Base-by-base conservation (phyloP, 1,140 invertebrate genomes). In the Saccostrea glomerata region DNA sequence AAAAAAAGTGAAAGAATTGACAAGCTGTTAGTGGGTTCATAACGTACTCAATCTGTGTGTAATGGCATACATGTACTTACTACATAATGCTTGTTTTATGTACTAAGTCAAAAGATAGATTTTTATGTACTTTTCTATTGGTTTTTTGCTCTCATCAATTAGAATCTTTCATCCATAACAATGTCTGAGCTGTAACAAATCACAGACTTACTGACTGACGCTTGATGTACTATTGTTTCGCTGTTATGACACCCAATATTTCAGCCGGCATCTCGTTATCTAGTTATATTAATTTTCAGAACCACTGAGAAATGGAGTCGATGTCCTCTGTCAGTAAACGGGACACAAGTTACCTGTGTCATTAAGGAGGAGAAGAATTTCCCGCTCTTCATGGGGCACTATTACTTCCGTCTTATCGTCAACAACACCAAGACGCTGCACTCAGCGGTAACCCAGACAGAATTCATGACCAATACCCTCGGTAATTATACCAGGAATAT, bases 391-490 rank as follows among this genome's bases (percentile, higher is more conserved):
- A 77, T 77, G 23, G 70, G 70, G 9, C 70, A 77, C 12, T 77
- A 77, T 17, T 77, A 77, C 30, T 77, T 77, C 25, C 23, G 12
- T 30, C 70, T 77, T 3, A 36, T 30, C 12, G 70, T 77, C 25
- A 77, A 77, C 70, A 77, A 77, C 25, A 77, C 70, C 6, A 77
- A 77, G 70, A 77, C 70, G 23, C 70, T 77, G 4, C 25, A 77
- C 25, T 77, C 70, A 15, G 70, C 15, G 0, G n/a, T 7, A 20
- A 63, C 17, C 17, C 6, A 17, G 5, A 20, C 58, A 0, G 58
- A 63, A n/a, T 63, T 63, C 58, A 17, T 20, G 17, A 63, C 58
- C 58, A 63, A 63, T n/a, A 20, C 58, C 17, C 6, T 63, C 58
- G 58, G 58, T 63, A 63, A 63, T 47, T 47, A 47, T 20, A 20